phyloP scores from a whole-genome alignment of 2,113 vertebrate species.

The Elephas maximus region DNA sequence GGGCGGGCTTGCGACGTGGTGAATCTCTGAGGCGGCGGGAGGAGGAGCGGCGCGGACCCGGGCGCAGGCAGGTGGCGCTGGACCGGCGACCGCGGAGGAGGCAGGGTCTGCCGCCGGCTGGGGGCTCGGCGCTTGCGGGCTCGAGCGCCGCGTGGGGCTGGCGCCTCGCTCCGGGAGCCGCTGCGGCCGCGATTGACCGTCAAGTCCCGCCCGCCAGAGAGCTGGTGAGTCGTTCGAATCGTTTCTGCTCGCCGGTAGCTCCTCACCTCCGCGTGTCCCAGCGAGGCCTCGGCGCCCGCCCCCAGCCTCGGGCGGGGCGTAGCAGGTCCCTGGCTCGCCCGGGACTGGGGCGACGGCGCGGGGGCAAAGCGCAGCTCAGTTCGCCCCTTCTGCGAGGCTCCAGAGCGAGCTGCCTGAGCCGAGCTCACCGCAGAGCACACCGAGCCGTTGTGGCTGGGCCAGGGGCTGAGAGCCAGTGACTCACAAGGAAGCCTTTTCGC shows the following conservation, averaged over 20 bases:
- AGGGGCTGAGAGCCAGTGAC: background rate
- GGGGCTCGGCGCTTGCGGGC: rapidly evolving
- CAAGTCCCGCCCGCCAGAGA: background rate
- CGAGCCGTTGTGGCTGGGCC: background rate
- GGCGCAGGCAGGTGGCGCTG: conserved; percentile 43
- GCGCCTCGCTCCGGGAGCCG: rapidly evolving
- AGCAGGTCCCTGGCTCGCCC: background rate
- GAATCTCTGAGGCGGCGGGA: background rate
- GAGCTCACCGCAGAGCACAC: background rate
- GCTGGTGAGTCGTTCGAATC: conserved; percentile 62
- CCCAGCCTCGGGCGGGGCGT: background rate
- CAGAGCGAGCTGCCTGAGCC: background rate
- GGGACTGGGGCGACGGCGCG: background rate
- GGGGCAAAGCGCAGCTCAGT: background rate
- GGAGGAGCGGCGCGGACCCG: background rate
- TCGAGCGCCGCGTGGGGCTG: background rate
- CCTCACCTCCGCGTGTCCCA: background rate
- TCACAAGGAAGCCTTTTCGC: background rate
- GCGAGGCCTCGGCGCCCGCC: background rate
- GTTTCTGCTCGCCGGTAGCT: background rate
- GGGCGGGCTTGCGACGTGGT: too few relatives aligned
- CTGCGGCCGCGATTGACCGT: background rate
- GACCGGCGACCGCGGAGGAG: background rate
- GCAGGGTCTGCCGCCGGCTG: background rate
- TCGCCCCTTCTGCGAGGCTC: rapidly evolving